Percentiles rank a stretch among this genome's conserved stretches.
phyloP scores from a whole-genome alignment of 2,888 invertebrate species.

The Aporophyla lueneburgensis region DNA sequence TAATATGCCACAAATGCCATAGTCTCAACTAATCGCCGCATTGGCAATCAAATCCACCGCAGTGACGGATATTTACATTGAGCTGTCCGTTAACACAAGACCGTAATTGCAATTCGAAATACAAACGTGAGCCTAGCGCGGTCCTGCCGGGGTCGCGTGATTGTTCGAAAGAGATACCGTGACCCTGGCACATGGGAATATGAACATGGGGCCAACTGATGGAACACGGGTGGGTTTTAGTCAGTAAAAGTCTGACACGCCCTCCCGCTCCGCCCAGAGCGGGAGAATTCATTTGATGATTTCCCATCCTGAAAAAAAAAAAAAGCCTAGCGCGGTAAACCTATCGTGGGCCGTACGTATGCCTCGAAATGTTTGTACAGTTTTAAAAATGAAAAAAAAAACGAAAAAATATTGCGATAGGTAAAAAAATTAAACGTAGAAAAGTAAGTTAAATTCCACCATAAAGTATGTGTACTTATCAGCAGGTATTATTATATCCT shows the following conservation, averaged over 20 bases:
- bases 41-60: not conserved
- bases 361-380: not conserved
- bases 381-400: no score
- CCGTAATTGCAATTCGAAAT: not conserved
- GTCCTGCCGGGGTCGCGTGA: no score
- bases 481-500: no score
- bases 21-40: not conserved
- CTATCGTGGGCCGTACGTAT: not conserved
- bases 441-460: not conserved
- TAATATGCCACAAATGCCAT: no score
- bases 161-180: no score
- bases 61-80: not conserved
- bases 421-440: not conserved
- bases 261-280: no score
- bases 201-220: no score
- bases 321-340: not conserved
- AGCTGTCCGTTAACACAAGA: not conserved
- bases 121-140: not conserved
- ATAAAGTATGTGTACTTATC: slow-evolving; percentile 25
- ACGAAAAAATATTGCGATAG: not conserved
- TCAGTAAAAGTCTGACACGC: no score
- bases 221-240: no score
- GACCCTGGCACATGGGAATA: no score
- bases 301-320: no score
- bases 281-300: no score